These are phyloP conservation scores for Pipa parva DNA, from an alignment of 2,113 vertebrate genomes.

Conservation along the genomic window DNA sequence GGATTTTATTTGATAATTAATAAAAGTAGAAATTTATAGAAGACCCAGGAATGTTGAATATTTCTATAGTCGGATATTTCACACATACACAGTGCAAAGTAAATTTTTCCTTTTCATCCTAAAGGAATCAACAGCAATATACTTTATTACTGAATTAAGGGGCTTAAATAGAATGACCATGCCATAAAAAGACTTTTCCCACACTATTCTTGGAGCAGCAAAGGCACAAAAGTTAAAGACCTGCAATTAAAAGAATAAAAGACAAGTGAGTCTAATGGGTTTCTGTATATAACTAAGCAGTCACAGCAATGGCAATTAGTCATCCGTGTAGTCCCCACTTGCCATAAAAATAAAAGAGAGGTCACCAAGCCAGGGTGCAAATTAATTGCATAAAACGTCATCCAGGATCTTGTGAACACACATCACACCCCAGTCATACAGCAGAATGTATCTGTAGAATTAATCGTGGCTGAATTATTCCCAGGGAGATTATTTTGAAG, in stretches of 20 bases:
- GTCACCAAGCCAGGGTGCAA: neutral
- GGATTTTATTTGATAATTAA: too few relatives aligned
- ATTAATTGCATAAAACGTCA: neutral
- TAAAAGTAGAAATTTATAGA: too few relatives aligned
- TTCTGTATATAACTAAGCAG: constrained; percentile 35
- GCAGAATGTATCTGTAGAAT: neutral
- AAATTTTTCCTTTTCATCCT: too few relatives aligned
- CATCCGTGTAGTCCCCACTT: neutral
- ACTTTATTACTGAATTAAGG: too few relatives aligned
- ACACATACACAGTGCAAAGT: too few relatives aligned
- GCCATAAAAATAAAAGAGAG: constrained; percentile 3
- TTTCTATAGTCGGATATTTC: too few relatives aligned
- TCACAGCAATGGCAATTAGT: constrained; percentile 27
- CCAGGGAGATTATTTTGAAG: too few relatives aligned
- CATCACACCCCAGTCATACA: neutral
- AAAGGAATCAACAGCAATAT: too few relatives aligned
- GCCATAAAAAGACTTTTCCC: constrained; percentile 6
- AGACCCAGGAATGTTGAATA: too few relatives aligned
- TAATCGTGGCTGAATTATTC: neutral
- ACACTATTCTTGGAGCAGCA: neutral
- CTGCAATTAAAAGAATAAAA: constrained; percentile 5
- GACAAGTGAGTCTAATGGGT: constrained; percentile 8
- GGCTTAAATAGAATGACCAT: neutral
- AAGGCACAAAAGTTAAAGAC: neutral
- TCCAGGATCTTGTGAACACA: constrained; percentile 6